Base-by-base conservation (phyloP, 2,797 vertebrate genomes). In the Phataginus tetradactyla region DNA sequence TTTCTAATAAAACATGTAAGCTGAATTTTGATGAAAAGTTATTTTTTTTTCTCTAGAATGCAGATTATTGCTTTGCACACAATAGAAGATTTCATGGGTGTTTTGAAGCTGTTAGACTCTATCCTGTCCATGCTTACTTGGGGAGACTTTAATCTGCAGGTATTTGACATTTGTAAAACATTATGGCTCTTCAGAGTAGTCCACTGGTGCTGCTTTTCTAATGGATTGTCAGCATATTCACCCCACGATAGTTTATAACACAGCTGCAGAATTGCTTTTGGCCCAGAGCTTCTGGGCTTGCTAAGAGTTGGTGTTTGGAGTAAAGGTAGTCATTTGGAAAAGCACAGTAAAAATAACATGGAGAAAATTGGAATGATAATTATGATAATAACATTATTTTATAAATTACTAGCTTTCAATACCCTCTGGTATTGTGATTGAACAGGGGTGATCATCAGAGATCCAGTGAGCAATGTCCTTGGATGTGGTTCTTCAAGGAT, bases 281-380 rank as follows among this genome's bases (percentile, higher is more conserved):
- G 13, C 78, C 17, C 74, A 69, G 23, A 88, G 64, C 32, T 66
- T 63, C 45, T 84, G 64, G 42, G 57, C 91, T 71, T 86, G 45
- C 81, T 42, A 89, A 80, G 83, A 96, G 74, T 80, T 93, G 63
- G 55, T 95, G 11, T 95, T 95, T 83, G 74, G 71, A 95, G 45
- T 85, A 91, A 95, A 93, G n/a, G 45, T 55, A 75, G 1, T 95
- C 79, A 83, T 93, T 91, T 94, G 29, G 15, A 90, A 93, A 86
- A 63, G n/a, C 39, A 75, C 1, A 63, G 32, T 79, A 59, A 86
- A 84, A 64, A 34, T 78, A 72, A 42, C 34, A 4, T 78, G 32
- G 7, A 63, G 20, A 63, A 96, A 92, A 85, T 66, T 84, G 23
- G 21, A 57, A 74, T 91, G 91, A 45, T 45, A 94, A 49, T 90